These are phyloP conservation scores for Pachypanchax playfairii DNA, from an alignment of 2,113 vertebrate species.

Conservation along the genomic window DNA sequence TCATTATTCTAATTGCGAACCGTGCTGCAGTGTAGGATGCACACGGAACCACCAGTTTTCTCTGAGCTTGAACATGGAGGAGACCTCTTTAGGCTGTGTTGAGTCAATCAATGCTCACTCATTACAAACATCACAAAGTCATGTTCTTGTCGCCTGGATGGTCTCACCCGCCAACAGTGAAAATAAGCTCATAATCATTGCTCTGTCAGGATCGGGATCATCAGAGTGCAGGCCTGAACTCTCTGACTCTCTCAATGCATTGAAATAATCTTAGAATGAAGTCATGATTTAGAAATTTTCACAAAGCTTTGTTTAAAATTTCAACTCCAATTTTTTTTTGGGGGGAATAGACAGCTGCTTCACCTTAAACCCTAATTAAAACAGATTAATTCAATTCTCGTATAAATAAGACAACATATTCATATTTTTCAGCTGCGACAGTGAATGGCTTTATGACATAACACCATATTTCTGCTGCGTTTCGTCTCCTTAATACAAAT, in stretches of 20 bases:
- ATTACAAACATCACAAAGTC: slow-evolving; percentile 85
- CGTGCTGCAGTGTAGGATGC: slow-evolving; percentile 42
- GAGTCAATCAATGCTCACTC: slow-evolving; percentile 84
- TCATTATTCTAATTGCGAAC: slow-evolving; percentile 76
- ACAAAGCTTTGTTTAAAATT: background rate
- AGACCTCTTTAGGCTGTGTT: slow-evolving; percentile 69
- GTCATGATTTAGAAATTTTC: slow-evolving; percentile 23
- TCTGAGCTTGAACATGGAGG: slow-evolving; percentile 57
- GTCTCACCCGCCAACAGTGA: slow-evolving; percentile 78
- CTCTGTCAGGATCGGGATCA: slow-evolving; percentile 79
- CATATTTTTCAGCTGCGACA: slow-evolving; percentile 14
- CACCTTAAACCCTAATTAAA: slow-evolving; percentile 4
- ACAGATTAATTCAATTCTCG: slow-evolving; percentile 2
- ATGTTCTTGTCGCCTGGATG: slow-evolving; percentile 82
- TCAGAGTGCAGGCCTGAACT: slow-evolving; percentile 62
- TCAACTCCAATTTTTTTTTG: background rate
- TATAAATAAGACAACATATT: background rate
- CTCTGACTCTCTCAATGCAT: slow-evolving; percentile 36
- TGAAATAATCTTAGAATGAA: slow-evolving; percentile 29
- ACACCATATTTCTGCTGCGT: slow-evolving; percentile 9
- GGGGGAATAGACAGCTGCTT: too few species aligned
- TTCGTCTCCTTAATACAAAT: slow-evolving; percentile 47
- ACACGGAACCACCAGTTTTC: slow-evolving; percentile 42
- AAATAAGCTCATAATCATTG: slow-evolving; percentile 83
- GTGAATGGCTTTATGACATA: slow-evolving; percentile 22